Base-by-base conservation (phyloP, 1,140 invertebrate genomes). In the Acyrthosiphon pisum region DNA sequence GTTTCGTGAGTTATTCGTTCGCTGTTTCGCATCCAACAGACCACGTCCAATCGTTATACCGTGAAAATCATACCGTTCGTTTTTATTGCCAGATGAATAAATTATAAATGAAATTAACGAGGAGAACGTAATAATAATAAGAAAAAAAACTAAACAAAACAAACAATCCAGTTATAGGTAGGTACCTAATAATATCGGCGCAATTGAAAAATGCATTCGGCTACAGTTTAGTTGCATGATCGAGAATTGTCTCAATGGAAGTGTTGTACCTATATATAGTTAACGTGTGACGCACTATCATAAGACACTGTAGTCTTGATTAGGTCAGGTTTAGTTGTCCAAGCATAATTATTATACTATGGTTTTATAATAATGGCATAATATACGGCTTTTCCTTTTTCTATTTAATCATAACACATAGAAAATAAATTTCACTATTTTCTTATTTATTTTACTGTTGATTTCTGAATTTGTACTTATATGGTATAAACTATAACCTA, bases 41-140 rank as follows among this genome's bases (percentile, higher is more conserved):
- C 91, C 91, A 84, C 46, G 48, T 92, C 91, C 46, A 92, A 92
- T 92, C 35, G 91, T 44, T 11, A 37, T 44, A 90, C 91, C 91
- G 76, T 92, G 91, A 83, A 92, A 92, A 92, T 56, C n/a, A n/a
- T 50, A 81, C 44, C 68, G 46, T 87, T 87, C 23, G 14, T 22
- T n/a, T 87, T 87, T 48, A 35, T 48, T 11, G 30, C 30, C 30
- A 87, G 30, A 87, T 35, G 30, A 87, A 53, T 53, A 50, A 50
- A 76, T 76, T n/a, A n/a, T 76, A 76, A 76, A 87, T n/a, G 46
- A 87, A 35, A 87, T 87, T 48, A 48, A 48, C 88, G 35, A 37
- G 20, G 50, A 89, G 22, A 89, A 89, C 88, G 88, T 56, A 89
- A 89, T n/a, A 37, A 56, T 26, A 22, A 87, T n/a, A 6, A 48